These are phyloP conservation scores for Lethrus apterus DNA, from an alignment of 1,140 invertebrate species.

Conservation along the genomic window DNA sequence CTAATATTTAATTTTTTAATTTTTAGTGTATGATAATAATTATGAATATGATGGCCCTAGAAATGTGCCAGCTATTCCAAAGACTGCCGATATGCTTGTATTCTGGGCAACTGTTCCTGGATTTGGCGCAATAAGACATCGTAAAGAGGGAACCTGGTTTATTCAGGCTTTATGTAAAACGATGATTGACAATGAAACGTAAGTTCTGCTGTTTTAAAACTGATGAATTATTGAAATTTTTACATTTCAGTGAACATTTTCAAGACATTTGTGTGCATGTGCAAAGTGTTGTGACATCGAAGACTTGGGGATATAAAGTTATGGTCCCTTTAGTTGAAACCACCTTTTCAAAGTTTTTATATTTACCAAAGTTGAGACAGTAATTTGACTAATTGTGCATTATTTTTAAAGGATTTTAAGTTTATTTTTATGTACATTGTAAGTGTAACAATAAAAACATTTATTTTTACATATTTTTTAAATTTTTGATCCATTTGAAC, in stretches of 20 bases:
- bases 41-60: conserved; percentile 17
- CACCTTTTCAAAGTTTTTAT: conserved; percentile 10
- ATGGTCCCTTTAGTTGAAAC: conserved; percentile 17
- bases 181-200: conserved; percentile 42
- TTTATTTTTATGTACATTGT: too few relatives aligned
- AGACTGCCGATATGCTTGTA: conserved; percentile 63
- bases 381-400: too few relatives aligned
- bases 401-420: too few relatives aligned
- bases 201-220: conserved; percentile 11
- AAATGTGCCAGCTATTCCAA: conserved; percentile 49
- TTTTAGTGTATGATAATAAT: conserved; percentile 14
- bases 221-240: conserved; percentile 3
- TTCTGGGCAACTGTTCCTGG: conserved; percentile 66
- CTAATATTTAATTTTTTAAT: conserved; percentile 3
- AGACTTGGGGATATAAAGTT: conserved; percentile 19
- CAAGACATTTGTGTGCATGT: conserved; percentile 28
- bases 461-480: too few relatives aligned
- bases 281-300: conserved; percentile 19
- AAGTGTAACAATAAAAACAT: too few relatives aligned
- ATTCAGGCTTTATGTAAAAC: conserved; percentile 61
- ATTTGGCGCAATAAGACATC: conserved; percentile 67
- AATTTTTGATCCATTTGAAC: too few relatives aligned
- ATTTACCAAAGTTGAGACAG: too few relatives aligned
- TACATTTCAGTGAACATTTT: conserved; percentile 25
- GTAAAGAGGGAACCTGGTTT: conserved; percentile 66